phyloP scores from a whole-genome alignment of 1,140 invertebrate genomes.

The Pseudoatta argentina region DNA sequence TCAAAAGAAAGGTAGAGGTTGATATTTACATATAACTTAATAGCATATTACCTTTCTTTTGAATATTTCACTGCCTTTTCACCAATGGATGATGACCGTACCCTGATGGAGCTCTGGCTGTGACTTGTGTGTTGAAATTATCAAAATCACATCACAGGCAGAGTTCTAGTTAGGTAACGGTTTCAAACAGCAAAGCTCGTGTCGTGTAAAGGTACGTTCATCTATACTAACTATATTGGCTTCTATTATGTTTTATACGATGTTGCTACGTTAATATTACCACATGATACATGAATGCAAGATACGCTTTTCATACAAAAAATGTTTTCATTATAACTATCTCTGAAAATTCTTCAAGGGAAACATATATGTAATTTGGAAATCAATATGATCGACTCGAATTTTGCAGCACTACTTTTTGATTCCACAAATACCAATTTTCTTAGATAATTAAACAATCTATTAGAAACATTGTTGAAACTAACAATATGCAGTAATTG shows the following conservation, averaged over 20 bases:
- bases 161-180: slow-evolving; percentile 94
- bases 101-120: slow-evolving; percentile 92
- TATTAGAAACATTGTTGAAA: slow-evolving; percentile 19
- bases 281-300: neutral
- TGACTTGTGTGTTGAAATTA: slow-evolving; percentile 90
- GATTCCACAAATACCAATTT: slow-evolving; percentile 17
- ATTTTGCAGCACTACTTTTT: slow-evolving; percentile 36
- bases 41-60: slow-evolving; percentile 50
- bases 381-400: slow-evolving; percentile 21
- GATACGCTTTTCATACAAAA: neutral
- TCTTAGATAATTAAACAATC: slow-evolving; percentile 13
- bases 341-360: neutral
- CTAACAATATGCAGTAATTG: slow-evolving; percentile 32
- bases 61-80: slow-evolving; percentile 59
- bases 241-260: slow-evolving; percentile 18
- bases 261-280: neutral
- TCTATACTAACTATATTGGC: slow-evolving; percentile 63
- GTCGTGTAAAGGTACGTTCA: slow-evolving; percentile 70
- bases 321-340: neutral
- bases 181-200: slow-evolving; percentile 76
- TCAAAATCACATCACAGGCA: slow-evolving; percentile 94
- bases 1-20: slow-evolving; percentile 42
- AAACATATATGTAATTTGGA: neutral
- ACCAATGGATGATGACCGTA: slow-evolving; percentile 81
- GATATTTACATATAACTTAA: neutral